These are phyloP conservation scores for Oreochromis tanganicae DNA, from an alignment of 2,113 vertebrate genomes.

Conservation along the genomic window DNA sequence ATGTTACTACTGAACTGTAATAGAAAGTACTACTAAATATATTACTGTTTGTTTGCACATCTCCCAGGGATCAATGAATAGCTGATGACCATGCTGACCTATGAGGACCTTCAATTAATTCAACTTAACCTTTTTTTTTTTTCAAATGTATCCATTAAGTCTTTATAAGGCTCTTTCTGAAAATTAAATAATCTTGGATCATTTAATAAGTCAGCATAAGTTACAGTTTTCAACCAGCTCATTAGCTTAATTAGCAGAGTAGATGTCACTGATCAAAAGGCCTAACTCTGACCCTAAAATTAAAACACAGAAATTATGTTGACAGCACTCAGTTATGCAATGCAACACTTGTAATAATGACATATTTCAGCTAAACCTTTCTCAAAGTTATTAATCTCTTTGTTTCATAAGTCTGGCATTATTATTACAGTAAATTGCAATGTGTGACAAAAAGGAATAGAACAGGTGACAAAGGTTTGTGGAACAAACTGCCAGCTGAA, in stretches of 20 bases:
- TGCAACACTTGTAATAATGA: background rate
- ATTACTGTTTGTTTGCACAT: rapidly evolving
- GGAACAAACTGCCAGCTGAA: background rate
- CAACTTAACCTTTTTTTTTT: background rate
- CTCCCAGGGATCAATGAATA: background rate
- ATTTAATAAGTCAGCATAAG: background rate
- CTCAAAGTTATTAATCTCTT: background rate
- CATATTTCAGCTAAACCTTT: background rate
- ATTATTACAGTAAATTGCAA: background rate
- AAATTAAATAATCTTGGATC: background rate
- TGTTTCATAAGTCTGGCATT: background rate
- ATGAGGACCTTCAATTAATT: background rate
- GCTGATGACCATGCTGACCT: background rate
- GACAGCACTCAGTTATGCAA: background rate
- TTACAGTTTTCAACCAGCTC: background rate
- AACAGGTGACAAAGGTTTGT: background rate
- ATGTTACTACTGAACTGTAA: background rate
- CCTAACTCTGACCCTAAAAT: background rate
- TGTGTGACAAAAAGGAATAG: background rate
- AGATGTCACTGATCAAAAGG: background rate
- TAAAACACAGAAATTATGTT: background rate
- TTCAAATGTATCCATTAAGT: background rate
- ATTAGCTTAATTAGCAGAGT: background rate
- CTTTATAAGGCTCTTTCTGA: background rate
- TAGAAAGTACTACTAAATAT: background rate